These are phyloP conservation scores for Rhynchopsitta pachyrhyncha DNA, from an alignment of 2,113 vertebrate species.

Conservation along the genomic window DNA sequence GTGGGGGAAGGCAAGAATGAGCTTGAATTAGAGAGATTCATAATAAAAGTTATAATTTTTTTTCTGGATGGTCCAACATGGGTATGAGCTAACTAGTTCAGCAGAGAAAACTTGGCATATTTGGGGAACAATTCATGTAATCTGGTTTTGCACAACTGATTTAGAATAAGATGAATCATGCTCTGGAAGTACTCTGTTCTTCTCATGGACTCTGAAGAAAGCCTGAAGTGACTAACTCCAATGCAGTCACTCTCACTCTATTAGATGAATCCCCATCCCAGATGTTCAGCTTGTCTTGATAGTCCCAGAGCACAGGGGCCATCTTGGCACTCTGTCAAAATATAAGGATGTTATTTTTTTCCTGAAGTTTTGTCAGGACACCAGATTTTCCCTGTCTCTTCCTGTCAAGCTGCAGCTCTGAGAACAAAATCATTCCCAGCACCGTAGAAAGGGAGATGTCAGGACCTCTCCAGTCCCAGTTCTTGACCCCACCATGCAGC, in stretches of 20 bases:
- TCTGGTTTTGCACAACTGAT: background rate
- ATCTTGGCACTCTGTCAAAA: conserved; percentile 30
- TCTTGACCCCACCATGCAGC: background rate
- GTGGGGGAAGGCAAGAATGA: background rate
- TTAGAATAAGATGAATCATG: background rate
- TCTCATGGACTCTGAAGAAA: background rate
- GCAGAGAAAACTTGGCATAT: background rate
- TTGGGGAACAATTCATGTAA: background rate
- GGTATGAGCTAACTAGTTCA: background rate
- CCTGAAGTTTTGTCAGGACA: conserved; percentile 54
- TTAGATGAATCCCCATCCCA: conserved; percentile 8
- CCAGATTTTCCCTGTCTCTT: conserved; percentile 59
- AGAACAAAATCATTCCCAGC: conserved; percentile 64
- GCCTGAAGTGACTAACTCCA: background rate
- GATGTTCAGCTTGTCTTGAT: conserved; percentile 21
- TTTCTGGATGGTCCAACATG: background rate
- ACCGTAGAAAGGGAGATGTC: background rate
- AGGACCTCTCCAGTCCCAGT: background rate
- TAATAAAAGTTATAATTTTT: background rate
- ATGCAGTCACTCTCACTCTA: background rate
- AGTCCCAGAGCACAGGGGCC: conserved; percentile 20
- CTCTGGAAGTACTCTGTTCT: background rate
- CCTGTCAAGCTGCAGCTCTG: conserved; percentile 58
- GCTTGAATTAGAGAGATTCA: background rate
- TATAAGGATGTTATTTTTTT: conserved; percentile 52